Evolutionary conservation across 1,140 invertebrate genomes (phyloP).

Genomic region (Pseudomyrmex dendroicus): DNA sequence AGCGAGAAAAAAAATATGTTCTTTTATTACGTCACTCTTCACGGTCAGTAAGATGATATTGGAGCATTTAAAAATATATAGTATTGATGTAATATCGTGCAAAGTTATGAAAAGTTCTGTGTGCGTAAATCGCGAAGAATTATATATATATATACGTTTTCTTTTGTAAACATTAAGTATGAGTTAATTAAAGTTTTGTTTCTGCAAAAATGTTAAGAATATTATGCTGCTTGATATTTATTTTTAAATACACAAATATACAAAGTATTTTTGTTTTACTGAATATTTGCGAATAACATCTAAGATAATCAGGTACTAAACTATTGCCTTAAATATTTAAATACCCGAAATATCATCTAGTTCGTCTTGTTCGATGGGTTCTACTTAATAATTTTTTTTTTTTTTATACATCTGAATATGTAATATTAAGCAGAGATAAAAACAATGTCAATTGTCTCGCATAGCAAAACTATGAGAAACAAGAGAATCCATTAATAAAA

Average conservation of each 20-base stretch:
- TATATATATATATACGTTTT: too few species aligned
- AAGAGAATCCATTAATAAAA: conserved; percentile 13
- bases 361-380: too few species aligned
- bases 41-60: background rate
- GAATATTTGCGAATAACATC: background rate
- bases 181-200: too few species aligned
- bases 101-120: too few species aligned
- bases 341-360: background rate
- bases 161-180: too few species aligned
- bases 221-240: conserved; percentile 50
- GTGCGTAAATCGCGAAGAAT: too few species aligned
- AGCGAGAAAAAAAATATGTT: background rate
- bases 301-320: background rate
- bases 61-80: too few species aligned
- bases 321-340: background rate
- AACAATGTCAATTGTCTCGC: background rate
- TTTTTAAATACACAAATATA: too few species aligned
- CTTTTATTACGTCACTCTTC: background rate
- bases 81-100: too few species aligned
- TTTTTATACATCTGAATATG: too few species aligned
- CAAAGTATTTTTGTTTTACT: background rate
- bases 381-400: too few species aligned
- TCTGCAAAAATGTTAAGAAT: background rate
- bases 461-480: background rate
- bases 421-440: too few species aligned